A percentile compares a stretch with the other conserved stretches of the same genome.
Evolutionary conservation across 2,113 vertebrate species (phyloP).

Genomic region (Entomyzon cyanotis): DNA sequence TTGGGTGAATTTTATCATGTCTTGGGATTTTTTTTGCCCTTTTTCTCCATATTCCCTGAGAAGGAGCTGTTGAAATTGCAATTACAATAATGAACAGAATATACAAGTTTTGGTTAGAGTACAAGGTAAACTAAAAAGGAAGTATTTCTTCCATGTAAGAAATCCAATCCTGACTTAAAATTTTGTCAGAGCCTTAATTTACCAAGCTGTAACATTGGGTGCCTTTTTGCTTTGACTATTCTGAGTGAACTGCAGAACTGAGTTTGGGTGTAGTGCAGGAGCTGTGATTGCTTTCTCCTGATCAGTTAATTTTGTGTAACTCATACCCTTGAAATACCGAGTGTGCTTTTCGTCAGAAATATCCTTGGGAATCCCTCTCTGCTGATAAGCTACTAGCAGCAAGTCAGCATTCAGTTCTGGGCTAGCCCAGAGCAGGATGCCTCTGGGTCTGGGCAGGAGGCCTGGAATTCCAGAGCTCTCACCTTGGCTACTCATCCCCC

Average conservation of each 20-base stretch:
- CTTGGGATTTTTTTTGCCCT: background rate
- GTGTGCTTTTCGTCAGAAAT: background rate
- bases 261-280: background rate
- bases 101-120: background rate
- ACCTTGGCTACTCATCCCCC: background rate
- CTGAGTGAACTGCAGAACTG: background rate
- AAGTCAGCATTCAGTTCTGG: background rate
- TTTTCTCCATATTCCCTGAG: background rate
- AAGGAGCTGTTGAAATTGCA: background rate
- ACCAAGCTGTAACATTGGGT: background rate
- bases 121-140: background rate
- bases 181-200: background rate
- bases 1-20: background rate
- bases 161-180: background rate
- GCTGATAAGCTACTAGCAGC: background rate
- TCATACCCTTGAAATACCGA: background rate
- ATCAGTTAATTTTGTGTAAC: background rate
- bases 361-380: background rate
- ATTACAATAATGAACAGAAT: background rate
- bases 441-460: background rate
- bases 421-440: background rate
- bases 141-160: background rate
- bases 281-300: background rate
- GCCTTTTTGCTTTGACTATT: background rate
- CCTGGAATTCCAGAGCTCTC: constrained; percentile 6